Base-by-base conservation (phyloP, 1,140 invertebrate genomes). In the Conus ventricosus region DNA sequence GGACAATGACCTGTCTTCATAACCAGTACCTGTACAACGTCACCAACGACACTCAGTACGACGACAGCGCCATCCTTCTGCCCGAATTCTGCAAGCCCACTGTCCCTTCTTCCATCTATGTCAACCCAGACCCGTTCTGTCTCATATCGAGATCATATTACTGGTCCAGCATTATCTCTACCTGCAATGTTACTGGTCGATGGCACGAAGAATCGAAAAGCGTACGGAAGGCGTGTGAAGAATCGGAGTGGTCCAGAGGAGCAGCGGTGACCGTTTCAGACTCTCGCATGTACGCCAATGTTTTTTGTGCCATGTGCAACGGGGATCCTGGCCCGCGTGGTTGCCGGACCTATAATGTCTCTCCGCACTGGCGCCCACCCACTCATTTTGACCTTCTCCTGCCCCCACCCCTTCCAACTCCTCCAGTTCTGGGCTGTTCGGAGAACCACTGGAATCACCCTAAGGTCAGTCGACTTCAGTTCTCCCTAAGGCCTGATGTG, bases 11-110 rank as follows among this genome's bases (percentile, higher is more conserved):
- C 51, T 83, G 81, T 55, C 51, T 23, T 7, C 81, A 83, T 15
- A 55, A 83, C 53, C 81, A 55, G 81, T 83, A 23, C 53, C 51
- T 83, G 53, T 83, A 83, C 81, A 55, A 83, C 54, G 54, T 57
- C 51, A 83, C 81, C 51, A 83, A 54, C 53, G 81, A 83, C 53
- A 13, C 53, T 7, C 53, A 55, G 0, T 83, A 83, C 53, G 81
- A 83, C 53, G 54, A 55, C 81, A 51, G 23, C 81, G 81, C 81
- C 10, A 0, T 55, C 20, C 81, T 13, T 25, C 51, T 83, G 81
- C 51, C 51, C 17, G 81, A 83, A 2, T 3, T 83, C 53, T 83
- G 81, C 23, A 15, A 7, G 2, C 7, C 39, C 10, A 7, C 25
- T 53, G 13, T 5, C 20, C 13, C 39, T 3, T 51, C 5, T 53